These are phyloP conservation scores for Dastarcus helophoroides DNA, from an alignment of 2,888 invertebrate genomes.

Conservation along the genomic window DNA sequence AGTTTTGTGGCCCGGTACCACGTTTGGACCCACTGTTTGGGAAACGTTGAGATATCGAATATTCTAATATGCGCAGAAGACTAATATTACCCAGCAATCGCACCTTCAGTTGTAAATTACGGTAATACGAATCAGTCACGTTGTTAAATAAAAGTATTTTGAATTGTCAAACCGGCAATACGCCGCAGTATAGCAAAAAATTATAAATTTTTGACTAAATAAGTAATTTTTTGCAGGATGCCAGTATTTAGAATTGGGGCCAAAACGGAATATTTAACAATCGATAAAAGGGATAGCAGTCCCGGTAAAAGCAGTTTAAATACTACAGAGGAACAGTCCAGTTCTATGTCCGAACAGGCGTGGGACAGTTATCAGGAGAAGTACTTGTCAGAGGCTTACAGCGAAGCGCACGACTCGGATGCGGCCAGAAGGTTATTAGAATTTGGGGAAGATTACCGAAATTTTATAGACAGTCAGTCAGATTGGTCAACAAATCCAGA, in stretches of 20 bases:
- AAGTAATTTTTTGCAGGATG: slow-evolving; percentile 23
- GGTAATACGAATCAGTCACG: no score
- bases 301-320: slow-evolving; percentile 45
- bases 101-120: no score
- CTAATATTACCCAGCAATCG: no score
- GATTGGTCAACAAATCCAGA: slow-evolving; percentile 63
- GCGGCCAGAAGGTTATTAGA: slow-evolving; percentile 70
- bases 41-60: no score
- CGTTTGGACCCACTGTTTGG: no score
- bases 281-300: slow-evolving; percentile 33
- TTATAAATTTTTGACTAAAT: neutral
- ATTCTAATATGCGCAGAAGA: no score
- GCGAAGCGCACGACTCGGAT: slow-evolving; percentile 77
- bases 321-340: slow-evolving; percentile 63
- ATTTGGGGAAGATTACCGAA: slow-evolving; percentile 84
- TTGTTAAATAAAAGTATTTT: no score
- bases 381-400: slow-evolving; percentile 83
- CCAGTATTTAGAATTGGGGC: slow-evolving; percentile 58
- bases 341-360: slow-evolving; percentile 81
- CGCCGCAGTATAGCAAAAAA: no score
- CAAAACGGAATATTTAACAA: slow-evolving; percentile 29
- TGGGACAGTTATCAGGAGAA: slow-evolving; percentile 97
- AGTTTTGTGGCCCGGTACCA: no score
- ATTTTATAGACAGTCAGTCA: slow-evolving; percentile 80
- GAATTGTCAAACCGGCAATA: no score